Evolutionary conservation across 2,888 invertebrate species (phyloP).

Genomic region (Crematogaster levior): DNA sequence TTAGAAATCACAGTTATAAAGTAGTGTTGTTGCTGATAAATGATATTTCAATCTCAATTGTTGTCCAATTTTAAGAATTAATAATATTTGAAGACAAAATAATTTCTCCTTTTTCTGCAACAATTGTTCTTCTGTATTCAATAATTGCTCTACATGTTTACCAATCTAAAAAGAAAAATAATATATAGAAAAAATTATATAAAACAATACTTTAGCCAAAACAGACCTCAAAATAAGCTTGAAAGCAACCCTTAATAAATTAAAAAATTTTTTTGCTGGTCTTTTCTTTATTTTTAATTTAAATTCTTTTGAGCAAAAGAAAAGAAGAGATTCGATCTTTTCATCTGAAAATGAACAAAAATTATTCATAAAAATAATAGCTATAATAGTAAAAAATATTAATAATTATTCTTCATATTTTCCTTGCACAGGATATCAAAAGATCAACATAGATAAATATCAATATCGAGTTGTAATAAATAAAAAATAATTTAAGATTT

Average conservation of each 20-base stretch:
- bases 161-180: neutral
- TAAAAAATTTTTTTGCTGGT: neutral
- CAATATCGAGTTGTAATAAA: too few species aligned
- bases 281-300: constrained; percentile 5
- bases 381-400: too few species aligned
- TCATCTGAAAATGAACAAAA: neutral
- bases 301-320: neutral
- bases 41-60: neutral
- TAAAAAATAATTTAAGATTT: too few species aligned
- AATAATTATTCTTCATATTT: too few species aligned
- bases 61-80: neutral
- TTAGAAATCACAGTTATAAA: neutral
- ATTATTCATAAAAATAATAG: neutral
- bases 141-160: neutral
- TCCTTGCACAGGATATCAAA: too few species aligned
- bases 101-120: neutral
- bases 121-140: neutral
- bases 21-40: neutral
- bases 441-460: too few species aligned
- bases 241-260: neutral
- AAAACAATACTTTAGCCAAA: neutral
- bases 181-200: neutral
- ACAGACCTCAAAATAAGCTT: neutral
- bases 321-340: neutral
- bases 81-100: neutral